A percentile compares a stretch with the other conserved stretches of the same genome.
Conservation (phyloP, 2,797 vertebrate genomes). For the Poecilia wingei region DNA sequence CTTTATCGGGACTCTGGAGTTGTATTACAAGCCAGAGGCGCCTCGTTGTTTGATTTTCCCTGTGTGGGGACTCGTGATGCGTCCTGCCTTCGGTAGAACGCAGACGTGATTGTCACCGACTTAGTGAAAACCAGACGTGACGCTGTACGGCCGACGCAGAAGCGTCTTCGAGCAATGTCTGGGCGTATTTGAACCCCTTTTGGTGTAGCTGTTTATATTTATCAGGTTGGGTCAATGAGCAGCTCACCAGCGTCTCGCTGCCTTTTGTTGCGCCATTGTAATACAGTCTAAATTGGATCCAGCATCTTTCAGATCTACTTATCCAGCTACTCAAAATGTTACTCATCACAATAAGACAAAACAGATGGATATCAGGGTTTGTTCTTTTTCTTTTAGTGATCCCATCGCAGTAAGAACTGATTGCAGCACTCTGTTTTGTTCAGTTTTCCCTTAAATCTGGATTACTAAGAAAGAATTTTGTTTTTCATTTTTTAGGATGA, state of each 20-base stretch:
- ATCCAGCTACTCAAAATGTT: conserved; percentile 40
- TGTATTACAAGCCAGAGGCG: conserved; percentile 23
- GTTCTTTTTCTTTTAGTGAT: conserved; percentile 33
- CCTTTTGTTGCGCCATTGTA: conserved; percentile 6
- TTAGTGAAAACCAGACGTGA: conserved; percentile 18
- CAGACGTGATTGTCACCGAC: conserved; percentile 23
- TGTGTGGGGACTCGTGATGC: background rate
- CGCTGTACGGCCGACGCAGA: background rate
- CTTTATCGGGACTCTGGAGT: conserved; percentile 17
- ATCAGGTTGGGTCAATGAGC: conserved; percentile 10
- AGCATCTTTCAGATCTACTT: conserved; percentile 17
- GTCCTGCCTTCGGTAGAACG: conserved; percentile 1
- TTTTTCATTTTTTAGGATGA: conserved; percentile 51
- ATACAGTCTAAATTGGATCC: conserved; percentile 32
- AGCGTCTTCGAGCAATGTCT: background rate
- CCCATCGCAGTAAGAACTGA: conserved; percentile 49
- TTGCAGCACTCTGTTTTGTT: conserved; percentile 43
- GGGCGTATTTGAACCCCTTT: conserved; percentile 1
- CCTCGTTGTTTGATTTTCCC: conserved; percentile 23
- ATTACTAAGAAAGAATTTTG: conserved; percentile 43
- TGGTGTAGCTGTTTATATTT: conserved; percentile 8
- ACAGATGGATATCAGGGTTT: conserved; percentile 47
- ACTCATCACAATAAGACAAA: conserved; percentile 62
- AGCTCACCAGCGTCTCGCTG: background rate
- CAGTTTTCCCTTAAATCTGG: conserved; percentile 47